Conservation (phyloP, 2,888 invertebrate genomes). For the Callyntrura sp. region DNA sequence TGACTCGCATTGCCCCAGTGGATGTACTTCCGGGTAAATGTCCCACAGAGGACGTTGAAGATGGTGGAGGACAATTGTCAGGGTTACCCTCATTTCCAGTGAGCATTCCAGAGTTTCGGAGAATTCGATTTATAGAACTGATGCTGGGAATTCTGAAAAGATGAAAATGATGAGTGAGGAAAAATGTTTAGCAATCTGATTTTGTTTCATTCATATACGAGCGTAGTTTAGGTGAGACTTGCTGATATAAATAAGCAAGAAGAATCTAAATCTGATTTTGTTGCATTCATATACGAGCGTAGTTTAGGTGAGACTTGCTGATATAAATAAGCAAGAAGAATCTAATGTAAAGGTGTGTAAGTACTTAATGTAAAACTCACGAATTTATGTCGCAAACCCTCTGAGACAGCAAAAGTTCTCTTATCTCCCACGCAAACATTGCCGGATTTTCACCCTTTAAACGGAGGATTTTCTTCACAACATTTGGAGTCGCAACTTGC, state of each 20-base stretch:
- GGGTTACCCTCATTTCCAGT: conserved; percentile 64
- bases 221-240: no score
- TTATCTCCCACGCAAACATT: conserved; percentile 99
- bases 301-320: no score
- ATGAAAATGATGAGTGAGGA: no score
- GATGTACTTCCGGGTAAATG: no score
- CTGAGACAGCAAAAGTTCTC: conserved; percentile 95
- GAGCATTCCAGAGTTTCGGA: conserved; percentile 91
- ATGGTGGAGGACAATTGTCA: not conserved
- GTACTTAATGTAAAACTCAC: no score
- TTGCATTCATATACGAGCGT: no score
- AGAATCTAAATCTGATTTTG: no score
- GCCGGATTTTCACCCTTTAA: conserved; percentile 98
- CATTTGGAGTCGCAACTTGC: conserved; percentile 98
- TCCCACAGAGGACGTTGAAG: not conserved
- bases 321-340: no score
- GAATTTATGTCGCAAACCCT: conserved; percentile 91
- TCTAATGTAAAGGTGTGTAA: no score
- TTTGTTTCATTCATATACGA: no score
- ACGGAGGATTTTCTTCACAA: conserved; percentile 97
- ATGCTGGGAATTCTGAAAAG: conserved; percentile 93
- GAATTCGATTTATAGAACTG: conserved; percentile 96
- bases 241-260: no score
- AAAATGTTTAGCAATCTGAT: no score
- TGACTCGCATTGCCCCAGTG: conserved; percentile 46